Conservation (phyloP, 2,888 invertebrate species). For the Tetrapedia diversipes region DNA sequence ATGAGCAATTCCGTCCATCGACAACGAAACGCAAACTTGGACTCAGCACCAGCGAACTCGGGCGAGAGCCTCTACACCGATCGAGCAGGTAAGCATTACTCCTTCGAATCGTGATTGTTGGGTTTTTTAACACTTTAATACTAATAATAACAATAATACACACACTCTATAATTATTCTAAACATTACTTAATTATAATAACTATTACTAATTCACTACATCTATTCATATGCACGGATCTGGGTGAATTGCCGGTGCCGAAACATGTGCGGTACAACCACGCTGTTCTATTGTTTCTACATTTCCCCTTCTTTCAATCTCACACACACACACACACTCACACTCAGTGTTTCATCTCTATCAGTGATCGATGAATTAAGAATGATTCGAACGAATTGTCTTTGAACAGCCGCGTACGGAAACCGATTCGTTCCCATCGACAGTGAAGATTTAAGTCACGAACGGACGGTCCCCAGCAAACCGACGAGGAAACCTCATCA, state of each 20-base stretch:
- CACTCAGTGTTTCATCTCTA: too few relatives aligned
- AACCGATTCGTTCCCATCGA: slow-evolving; percentile 70
- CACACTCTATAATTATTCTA: too few relatives aligned
- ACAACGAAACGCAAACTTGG: slow-evolving; percentile 80
- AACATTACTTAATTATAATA: too few relatives aligned
- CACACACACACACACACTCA: too few relatives aligned
- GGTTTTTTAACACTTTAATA: too few relatives aligned
- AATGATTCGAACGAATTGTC: background rate
- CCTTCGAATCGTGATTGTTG: background rate
- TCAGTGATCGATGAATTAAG: background rate
- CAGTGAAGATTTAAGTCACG: slow-evolving; percentile 78
- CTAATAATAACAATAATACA: too few relatives aligned
- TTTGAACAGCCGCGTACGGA: slow-evolving; percentile 58
- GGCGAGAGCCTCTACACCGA: slow-evolving; percentile 80
- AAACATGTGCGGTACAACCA: too few relatives aligned
- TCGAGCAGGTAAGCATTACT: slow-evolving; percentile 69
- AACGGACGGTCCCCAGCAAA: slow-evolving; percentile 72
- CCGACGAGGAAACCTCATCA: slow-evolving; percentile 76
- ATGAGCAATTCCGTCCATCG: slow-evolving; percentile 80
- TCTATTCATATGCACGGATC: too few relatives aligned
- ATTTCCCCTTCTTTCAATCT: too few relatives aligned
- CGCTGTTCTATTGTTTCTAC: too few relatives aligned
- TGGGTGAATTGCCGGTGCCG: too few relatives aligned
- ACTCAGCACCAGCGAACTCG: slow-evolving; percentile 83
- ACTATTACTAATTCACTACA: too few relatives aligned